Conservation (phyloP, 2,113 vertebrate species). For the Oreotrochilus melanogaster region DNA sequence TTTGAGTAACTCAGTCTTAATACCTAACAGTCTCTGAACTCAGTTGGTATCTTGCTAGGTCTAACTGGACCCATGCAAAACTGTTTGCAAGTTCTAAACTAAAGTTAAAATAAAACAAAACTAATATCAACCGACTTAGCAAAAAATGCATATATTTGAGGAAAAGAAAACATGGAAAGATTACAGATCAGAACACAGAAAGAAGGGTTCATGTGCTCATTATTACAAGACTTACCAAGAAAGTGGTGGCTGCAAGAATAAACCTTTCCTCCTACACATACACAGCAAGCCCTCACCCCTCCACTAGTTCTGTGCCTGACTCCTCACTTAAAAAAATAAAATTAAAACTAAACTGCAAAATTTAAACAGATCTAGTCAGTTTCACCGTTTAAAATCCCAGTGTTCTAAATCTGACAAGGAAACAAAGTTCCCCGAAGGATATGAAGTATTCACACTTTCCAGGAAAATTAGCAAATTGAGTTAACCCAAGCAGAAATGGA, state of each 20-base stretch:
- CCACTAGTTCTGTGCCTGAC: not conserved
- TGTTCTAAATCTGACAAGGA: not conserved
- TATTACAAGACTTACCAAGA: not conserved
- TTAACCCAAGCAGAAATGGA: not conserved
- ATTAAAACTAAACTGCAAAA: not conserved
- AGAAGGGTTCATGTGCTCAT: not conserved
- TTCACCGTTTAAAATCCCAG: not conserved
- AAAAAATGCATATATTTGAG: not conserved
- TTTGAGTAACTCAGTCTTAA: not conserved
- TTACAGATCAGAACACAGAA: not conserved
- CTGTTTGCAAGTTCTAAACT: not conserved
- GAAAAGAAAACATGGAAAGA: not conserved
- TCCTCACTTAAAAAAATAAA: not conserved
- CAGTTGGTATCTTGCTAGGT: not conserved
- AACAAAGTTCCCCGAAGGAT: not conserved
- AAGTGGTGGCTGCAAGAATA: not conserved
- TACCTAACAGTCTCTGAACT: not conserved
- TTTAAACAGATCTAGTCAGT: not conserved
- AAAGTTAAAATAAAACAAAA: not conserved
- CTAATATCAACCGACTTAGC: accelerated
- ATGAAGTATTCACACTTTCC: not conserved
- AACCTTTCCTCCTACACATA: not conserved
- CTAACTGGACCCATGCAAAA: not conserved
- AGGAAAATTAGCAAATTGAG: not conserved
- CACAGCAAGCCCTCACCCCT: not conserved